phyloP scores from a whole-genome alignment of 2,797 vertebrate species.

The Cossypha heuglini region DNA sequence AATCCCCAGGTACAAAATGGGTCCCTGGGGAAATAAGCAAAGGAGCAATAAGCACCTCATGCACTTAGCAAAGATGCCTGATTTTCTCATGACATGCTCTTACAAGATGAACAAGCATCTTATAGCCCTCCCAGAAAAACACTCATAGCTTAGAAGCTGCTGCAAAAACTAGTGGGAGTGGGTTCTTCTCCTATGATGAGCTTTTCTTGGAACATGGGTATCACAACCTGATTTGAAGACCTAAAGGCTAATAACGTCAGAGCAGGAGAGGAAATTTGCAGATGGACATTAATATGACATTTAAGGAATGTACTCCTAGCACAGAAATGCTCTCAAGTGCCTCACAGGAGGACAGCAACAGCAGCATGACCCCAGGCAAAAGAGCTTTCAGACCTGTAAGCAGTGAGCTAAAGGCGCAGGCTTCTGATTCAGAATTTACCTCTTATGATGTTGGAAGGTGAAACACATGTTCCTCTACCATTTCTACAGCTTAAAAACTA shows the following conservation, averaged over 20 bases:
- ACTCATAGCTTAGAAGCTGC: neutral
- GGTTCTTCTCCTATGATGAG: neutral
- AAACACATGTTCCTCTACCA: neutral
- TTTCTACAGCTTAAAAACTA: neutral
- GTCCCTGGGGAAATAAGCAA: neutral
- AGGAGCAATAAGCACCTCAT: neutral
- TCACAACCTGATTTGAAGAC: neutral
- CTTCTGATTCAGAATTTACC: neutral
- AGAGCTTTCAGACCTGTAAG: neutral
- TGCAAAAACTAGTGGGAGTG: fast-evolving
- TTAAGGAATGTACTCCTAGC: neutral
- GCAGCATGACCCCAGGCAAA: neutral
- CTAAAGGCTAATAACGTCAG: neutral
- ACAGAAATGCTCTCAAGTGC: neutral
- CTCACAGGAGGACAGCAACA: neutral
- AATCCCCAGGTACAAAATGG: neutral
- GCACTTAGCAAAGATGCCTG: neutral
- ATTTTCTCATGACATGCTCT: neutral
- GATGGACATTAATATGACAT: neutral
- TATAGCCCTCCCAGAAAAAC: neutral
- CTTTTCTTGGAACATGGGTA: neutral
- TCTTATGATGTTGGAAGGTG: neutral
- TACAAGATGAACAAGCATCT: neutral
- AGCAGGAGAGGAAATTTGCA: neutral
- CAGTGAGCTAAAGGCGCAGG: neutral